phyloP scores from a whole-genome alignment of 2,888 invertebrate species.

The Ptychoptera albimana region DNA sequence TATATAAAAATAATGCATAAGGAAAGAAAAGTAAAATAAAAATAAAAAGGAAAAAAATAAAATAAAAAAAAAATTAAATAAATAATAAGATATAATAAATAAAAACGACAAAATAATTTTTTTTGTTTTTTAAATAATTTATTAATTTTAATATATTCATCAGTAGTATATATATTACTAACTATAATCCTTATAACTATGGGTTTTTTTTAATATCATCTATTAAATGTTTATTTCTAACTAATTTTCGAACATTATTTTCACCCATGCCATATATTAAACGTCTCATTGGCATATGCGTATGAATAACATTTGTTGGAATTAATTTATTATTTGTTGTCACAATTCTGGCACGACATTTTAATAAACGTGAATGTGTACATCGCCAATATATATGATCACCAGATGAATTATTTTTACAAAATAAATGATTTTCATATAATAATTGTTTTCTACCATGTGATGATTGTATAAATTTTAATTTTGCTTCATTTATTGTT shows the following conservation, averaged over 20 bases:
- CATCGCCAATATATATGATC: constrained; percentile 11
- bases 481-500: neutral
- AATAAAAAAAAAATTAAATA: neutral
- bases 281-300: constrained; percentile 10
- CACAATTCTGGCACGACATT: constrained; percentile 10
- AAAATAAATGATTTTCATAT: constrained; percentile 9
- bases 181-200: too few relatives aligned
- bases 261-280: constrained; percentile 8
- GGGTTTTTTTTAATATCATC: too few relatives aligned
- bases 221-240: neutral
- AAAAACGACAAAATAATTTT: too few relatives aligned
- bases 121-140: too few relatives aligned
- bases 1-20: neutral
- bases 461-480: constrained; percentile 3
- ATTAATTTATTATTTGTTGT: constrained; percentile 8
- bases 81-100: too few relatives aligned
- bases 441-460: constrained; percentile 4
- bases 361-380: constrained; percentile 9
- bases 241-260: constrained; percentile 3
- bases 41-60: neutral
- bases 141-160: too few relatives aligned
- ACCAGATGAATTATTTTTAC: constrained; percentile 9
- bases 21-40: too few relatives aligned
- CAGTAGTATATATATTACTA: too few relatives aligned
- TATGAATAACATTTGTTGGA: constrained; percentile 9